Evolutionary conservation across 2,797 vertebrate species (phyloP).

Genomic region (Anas bahamensis): DNA sequence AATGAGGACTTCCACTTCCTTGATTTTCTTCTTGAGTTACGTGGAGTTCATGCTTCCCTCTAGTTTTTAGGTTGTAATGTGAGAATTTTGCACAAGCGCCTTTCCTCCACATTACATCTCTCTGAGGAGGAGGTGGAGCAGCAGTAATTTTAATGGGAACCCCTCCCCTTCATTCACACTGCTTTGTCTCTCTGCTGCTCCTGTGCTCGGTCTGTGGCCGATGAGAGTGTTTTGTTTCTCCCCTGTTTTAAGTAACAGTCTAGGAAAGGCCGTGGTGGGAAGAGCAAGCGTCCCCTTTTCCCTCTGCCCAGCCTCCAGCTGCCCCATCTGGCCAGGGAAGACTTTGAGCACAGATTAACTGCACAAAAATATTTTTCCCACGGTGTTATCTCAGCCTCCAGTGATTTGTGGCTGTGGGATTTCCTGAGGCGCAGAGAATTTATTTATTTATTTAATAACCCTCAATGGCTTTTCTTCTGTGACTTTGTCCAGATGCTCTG

Average conservation of each 20-base stretch:
- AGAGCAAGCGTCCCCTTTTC: rapidly evolving
- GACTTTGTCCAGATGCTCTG: not conserved
- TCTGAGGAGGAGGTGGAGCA: not conserved
- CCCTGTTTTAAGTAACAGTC: not conserved
- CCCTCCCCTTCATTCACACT: not conserved
- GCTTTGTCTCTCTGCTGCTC: not conserved
- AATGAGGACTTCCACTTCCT: not conserved
- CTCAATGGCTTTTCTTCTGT: not conserved
- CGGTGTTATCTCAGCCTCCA: not conserved
- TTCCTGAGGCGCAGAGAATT: not conserved
- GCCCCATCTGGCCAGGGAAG: not conserved
- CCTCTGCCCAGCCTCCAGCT: rapidly evolving
- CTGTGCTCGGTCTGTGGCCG: not conserved
- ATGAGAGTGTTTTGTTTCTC: not conserved
- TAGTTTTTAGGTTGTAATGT: rapidly evolving
- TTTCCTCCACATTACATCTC: not conserved
- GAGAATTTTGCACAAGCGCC: not conserved
- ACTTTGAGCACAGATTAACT: not conserved
- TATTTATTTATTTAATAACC: not conserved
- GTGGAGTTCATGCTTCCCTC: not conserved
- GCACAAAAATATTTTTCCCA: not conserved
- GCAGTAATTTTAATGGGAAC: not conserved
- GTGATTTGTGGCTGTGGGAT: not conserved
- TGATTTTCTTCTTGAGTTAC: not conserved
- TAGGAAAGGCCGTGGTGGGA: not conserved